Evolutionary conservation across 2,888 invertebrate genomes (phyloP).

Genomic region (Magallana nippona): DNA sequence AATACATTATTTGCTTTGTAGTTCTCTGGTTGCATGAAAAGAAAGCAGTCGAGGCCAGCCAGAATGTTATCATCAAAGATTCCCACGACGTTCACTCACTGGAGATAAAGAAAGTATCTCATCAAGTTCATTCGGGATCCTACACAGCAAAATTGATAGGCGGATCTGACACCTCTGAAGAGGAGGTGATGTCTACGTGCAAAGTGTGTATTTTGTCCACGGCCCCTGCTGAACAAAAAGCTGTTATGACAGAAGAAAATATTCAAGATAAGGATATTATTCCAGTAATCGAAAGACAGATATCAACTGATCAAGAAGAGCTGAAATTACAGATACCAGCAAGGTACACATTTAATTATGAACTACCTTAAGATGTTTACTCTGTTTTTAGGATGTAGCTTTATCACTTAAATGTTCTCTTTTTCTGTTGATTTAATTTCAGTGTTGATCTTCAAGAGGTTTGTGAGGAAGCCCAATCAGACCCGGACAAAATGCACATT

Average conservation of each 20-base stretch:
- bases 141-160: slow-evolving; percentile 57
- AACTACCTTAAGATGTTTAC: too few species aligned
- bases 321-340: slow-evolving; percentile 29
- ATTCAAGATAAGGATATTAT: slow-evolving; percentile 4
- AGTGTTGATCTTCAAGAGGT: slow-evolving; percentile 18
- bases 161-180: slow-evolving; percentile 15
- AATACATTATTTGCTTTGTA: background rate
- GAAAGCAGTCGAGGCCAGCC: background rate
- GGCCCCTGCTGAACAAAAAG: background rate
- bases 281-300: slow-evolving; percentile 11
- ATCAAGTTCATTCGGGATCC: slow-evolving; percentile 52
- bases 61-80: slow-evolving; percentile 10
- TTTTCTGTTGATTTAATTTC: background rate
- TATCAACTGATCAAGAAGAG: slow-evolving; percentile 28
- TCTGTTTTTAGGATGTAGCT: too few species aligned
- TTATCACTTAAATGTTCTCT: background rate
- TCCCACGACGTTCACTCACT: slow-evolving; percentile 36
- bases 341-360: background rate
- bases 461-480: background rate
- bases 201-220: slow-evolving; percentile 42
- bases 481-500: slow-evolving; percentile 11
- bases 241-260: background rate
- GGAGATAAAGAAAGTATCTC: slow-evolving; percentile 22
- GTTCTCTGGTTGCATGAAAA: slow-evolving; percentile 46
- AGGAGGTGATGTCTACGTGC: slow-evolving; percentile 53